Evolutionary conservation across 2,797 vertebrate species (phyloP).

Genomic region (Botia kubotai): DNA sequence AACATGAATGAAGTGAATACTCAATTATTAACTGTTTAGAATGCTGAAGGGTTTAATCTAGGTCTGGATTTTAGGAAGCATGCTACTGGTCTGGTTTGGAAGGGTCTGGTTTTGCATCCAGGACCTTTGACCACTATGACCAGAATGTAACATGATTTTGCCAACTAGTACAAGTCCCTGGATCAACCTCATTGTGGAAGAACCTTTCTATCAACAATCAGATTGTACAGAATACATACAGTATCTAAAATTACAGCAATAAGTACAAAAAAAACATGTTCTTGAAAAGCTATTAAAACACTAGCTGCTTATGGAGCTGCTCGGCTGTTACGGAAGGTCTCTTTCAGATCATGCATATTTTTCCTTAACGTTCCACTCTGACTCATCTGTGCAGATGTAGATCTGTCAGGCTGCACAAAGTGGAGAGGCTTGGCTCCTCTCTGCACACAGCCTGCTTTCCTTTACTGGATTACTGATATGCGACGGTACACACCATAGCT

Average conservation of each 20-base stretch:
- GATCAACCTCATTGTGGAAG: too few relatives aligned
- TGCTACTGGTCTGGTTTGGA: background rate
- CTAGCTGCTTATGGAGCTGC: constrained; percentile 39
- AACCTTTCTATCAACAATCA: too few relatives aligned
- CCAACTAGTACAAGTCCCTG: too few relatives aligned
- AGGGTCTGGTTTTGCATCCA: background rate
- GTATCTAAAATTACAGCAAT: background rate
- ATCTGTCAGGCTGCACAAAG: constrained; percentile 60
- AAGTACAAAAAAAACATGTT: background rate
- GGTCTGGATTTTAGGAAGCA: background rate
- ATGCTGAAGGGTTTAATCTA: background rate
- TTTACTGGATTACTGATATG: constrained; percentile 79
- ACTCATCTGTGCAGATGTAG: constrained; percentile 58
- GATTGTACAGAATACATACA: too few relatives aligned
- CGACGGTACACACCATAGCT: constrained; percentile 64
- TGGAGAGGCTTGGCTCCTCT: constrained; percentile 64
- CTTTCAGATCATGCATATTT: constrained; percentile 13
- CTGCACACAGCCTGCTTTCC: constrained; percentile 70
- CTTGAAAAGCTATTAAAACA: constrained; percentile 19
- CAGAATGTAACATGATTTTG: background rate
- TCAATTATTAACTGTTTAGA: too few relatives aligned
- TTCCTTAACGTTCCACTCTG: constrained; percentile 24
- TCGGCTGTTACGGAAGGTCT: constrained; percentile 35
- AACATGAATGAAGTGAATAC: too few relatives aligned
- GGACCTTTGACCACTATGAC: background rate